Base-by-base conservation (phyloP, 2,888 invertebrate species). In the Lasioglossum leucozonium region DNA sequence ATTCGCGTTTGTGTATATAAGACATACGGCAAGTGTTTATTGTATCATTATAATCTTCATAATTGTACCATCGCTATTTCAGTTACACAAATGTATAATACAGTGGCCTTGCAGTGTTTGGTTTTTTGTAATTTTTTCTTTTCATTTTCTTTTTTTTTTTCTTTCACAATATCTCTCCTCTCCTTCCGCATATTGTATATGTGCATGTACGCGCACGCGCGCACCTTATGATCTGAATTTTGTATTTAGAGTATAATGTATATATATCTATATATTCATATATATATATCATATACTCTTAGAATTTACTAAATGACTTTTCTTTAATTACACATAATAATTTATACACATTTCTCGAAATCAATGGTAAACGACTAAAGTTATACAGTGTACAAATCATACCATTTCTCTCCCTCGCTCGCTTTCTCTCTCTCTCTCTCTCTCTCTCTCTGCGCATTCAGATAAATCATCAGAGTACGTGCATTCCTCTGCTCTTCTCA, bases 311-410 rank as follows among this genome's bases (percentile, higher is more conserved):
- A 91, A 93, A 93, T 92, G 91, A 93, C 89, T 92, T 90, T 88
- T 90, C 89, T 93, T 93, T 91, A 92, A 92, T 93, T 93, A 93
- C 93, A 93, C 93, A 92, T 93, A 92, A 90, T 93, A 92, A 93
- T 93, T 93, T 92, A 92, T 93, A 93, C 93, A 93, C 91, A 93
- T 92, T 92, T 92, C 90, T 92, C 88, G 89, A 94, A 94, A 93
- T 92, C 92, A 93, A 92, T 92, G 89, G 85, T 93, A 92, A 93
- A 93, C 92, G 90, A 91, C 91, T 91, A 92, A 91, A 93, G 91
- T 93, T 92, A 90, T 88, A 90, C 87, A 91, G 91, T 92, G 87
- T 93, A 93, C 87, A 93, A 92, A 93, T 92, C 91, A 91, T 92
- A 92, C 90, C 90, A 88, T 84, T 84, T 83, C 78, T 74, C n/a